Evolutionary conservation across 2,797 vertebrate genomes (phyloP).

Genomic region (Cuniculus paca): DNA sequence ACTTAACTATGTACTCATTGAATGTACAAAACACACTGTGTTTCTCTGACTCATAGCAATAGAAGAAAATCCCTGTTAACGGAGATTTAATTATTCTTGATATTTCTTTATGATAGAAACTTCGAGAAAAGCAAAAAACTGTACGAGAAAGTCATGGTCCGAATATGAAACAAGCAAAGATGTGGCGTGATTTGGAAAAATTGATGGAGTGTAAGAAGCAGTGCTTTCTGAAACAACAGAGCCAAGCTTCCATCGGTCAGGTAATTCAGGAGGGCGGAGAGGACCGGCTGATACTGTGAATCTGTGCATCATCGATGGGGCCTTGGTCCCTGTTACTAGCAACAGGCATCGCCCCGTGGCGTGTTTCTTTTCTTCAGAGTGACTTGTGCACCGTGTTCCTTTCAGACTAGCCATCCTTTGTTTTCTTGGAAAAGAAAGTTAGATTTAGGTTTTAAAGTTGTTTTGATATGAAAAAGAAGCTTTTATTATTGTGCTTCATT

Average conservation of each 20-base stretch:
- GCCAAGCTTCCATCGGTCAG: slow-evolving; percentile 92
- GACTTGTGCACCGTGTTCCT: slow-evolving; percentile 37
- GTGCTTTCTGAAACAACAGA: slow-evolving; percentile 95
- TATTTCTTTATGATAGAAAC: slow-evolving; percentile 90
- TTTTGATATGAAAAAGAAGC: slow-evolving; percentile 56
- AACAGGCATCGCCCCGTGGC: neutral
- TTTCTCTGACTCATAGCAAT: neutral
- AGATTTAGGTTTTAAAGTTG: slow-evolving; percentile 54
- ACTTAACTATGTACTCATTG: neutral
- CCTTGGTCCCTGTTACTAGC: neutral
- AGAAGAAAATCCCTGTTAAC: slow-evolving; percentile 39
- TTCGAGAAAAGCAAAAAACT: slow-evolving; percentile 96
- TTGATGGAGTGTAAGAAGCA: slow-evolving; percentile 96
- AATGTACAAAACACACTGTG: neutral
- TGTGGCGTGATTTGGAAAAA: slow-evolving; percentile 97
- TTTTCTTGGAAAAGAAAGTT: slow-evolving; percentile 70
- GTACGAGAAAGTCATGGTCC: slow-evolving; percentile 94
- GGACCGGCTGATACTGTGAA: slow-evolving; percentile 95
- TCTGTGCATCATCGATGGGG: neutral
- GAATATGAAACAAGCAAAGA: slow-evolving; percentile 98
- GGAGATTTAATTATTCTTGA: slow-evolving; percentile 51
- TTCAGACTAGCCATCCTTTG: slow-evolving; percentile 57
- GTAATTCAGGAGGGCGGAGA: slow-evolving; percentile 97
- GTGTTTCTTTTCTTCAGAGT: slow-evolving; percentile 44
- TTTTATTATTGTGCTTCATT: slow-evolving; percentile 62